Conservation (phyloP, 2,888 invertebrate species). For the Serripes groenlandicus region DNA sequence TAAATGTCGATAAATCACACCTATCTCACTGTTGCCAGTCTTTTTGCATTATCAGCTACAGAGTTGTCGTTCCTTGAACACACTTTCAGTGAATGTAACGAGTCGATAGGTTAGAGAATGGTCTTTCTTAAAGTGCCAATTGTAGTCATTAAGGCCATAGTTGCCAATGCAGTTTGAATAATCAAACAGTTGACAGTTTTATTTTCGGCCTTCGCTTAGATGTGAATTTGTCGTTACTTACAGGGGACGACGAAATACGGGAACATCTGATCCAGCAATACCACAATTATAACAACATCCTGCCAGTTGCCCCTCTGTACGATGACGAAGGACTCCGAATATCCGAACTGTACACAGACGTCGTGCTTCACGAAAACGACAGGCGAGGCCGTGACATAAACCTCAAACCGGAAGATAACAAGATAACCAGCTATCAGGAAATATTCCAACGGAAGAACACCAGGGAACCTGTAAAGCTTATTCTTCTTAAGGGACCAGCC, state of each 20-base stretch:
- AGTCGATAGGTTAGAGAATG: no score
- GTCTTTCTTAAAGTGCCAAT: no score
- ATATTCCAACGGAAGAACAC: neutral
- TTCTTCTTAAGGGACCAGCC: conserved; percentile 27
- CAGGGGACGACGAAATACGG: conserved; percentile 23
- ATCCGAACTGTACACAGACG: conserved; percentile 12
- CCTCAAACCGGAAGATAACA: neutral
- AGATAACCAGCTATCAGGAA: neutral
- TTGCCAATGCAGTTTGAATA: no score
- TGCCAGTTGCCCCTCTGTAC: conserved; percentile 6
- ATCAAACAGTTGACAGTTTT: no score
- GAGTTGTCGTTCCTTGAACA: no score
- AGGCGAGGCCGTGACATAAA: neutral
- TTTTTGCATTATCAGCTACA: no score
- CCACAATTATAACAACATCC: neutral
- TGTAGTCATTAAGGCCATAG: no score
- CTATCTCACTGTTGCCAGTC: no score
- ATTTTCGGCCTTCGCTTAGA: no score
- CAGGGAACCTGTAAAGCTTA: neutral
- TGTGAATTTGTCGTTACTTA: neutral
- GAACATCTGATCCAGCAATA: conserved; percentile 7
- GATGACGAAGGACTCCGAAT: conserved; percentile 10
- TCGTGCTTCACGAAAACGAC: conserved; percentile 5
- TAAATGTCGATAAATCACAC: no score
- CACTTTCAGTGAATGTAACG: no score